Base-by-base conservation (phyloP, 1,140 invertebrate species). In the Trypoxylus dichotomus region DNA sequence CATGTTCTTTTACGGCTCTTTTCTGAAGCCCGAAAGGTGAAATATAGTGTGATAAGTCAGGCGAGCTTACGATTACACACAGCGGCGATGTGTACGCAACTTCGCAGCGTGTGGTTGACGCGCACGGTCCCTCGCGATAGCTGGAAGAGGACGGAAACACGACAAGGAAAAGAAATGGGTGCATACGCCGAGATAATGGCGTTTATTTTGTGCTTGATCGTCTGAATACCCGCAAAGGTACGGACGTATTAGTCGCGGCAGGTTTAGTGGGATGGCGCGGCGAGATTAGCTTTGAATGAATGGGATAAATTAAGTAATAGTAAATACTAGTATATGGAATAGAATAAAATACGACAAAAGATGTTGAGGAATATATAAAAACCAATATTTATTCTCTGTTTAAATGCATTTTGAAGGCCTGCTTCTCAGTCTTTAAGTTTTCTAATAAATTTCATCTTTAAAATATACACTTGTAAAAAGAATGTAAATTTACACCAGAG, bases 11-110 rank as follows among this genome's bases (percentile, higher is more conserved):
- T 54, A 54, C 47, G 47, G 47, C 47, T 54, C 47, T 54, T 54
- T 37, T 54, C 47, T 19, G 19, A 54, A 54, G 47, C 47, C 47
- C 19, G 47, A 54, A 54, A 54, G 47, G 47, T 54, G 47, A 54
- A 54, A 54, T 54, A 54, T 54, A 54, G 47, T 54, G 47, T 54
- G 47, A 54, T 54, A 54, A 54, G 47, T 54, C 47, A 54, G 47
- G 15, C 47, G 19, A 54, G 15, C 19, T 54, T 54, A 54, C 47
- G 47, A 54, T 54, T 54, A 54, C 19, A 54, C 19, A 54, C 47
- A 54, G 13, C 19, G 5, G 47, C 47, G 19, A 54, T 54, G 47
- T 54, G 47, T 54, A 54, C 47, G 47, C 47, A 54, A 54, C 47
- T 13, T 19, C 47, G 10, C 32, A 54, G 47, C 47, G 19, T 15